Base-by-base conservation (phyloP, 2,888 invertebrate species). In the Fissipunctia ypsillon region DNA sequence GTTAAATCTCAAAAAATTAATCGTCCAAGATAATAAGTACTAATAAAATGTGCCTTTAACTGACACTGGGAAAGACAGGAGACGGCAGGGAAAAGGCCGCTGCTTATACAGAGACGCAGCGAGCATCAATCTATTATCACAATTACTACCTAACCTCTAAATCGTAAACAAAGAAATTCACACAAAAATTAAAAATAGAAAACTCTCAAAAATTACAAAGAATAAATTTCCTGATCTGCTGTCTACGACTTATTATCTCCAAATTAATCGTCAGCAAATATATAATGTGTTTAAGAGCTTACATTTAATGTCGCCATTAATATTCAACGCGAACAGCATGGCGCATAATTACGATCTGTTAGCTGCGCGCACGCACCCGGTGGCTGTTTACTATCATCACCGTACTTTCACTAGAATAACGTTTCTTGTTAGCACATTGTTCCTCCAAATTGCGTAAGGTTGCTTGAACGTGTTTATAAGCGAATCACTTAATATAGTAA, bases 401-500 rank as follows among this genome's bases (percentile, higher is more conserved):
- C 41, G 70, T 35, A 86, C 87, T 87, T 87, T 87, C 88, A 87
- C 86, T 81, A 75, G 66, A 84, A 78, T 75, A 76, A 84, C 80
- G 69, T 76, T 84, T 74, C 78, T 87, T 78, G 85, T 87, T 86
- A 81, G 64, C 75, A 78, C 84, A 80, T 84, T 86, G 85, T 86
- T 82, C 69, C 68, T 79, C 69, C 35, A 73, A 76, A 76, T 88
- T 88, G 72, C 81, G 76, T 81, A 85, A 87, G 69, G 25, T 73
- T 69, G 43, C 54, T 68, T 54, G 74, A 79, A 81, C 76, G 76
- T 57, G 70, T 78, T 74, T 78, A 68, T 50, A 60, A 73, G 69
- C 57, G 60, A 74, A 80, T 68, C 60, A 69, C 28, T 77, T 73
- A 67, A 64, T 68, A 54, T 28, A 52, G 19, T 56, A 56, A 59